Evolutionary conservation across 2,113 vertebrate genomes (phyloP), one percentile per base, ranked within the genome.

Genomic region (Bagarius yarrelli): DNA sequence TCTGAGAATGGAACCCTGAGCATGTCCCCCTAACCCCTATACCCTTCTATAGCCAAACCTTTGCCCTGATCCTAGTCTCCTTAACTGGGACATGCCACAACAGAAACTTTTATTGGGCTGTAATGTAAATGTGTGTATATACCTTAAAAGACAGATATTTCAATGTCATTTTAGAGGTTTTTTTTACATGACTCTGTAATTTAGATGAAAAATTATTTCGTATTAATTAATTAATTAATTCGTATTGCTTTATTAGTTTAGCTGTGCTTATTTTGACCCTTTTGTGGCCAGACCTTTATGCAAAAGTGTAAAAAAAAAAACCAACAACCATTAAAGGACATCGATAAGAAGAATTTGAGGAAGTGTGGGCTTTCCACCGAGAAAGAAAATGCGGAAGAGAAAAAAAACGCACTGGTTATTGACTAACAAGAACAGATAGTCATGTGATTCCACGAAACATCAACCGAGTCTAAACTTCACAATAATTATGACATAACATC

Each of bases 311-410:
- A 5, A 18, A 27, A 21, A 61, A 1, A 1, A 56, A 32, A 44
- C 21, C 36, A 60, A 32, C 25, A 30, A 8, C 14, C 9, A 27
- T 3, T 2, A 44, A 11, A 71, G 25, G 14, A 23, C 32, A 32
- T 27, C 8, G 23, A 3, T 25, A 34, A 53, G 9, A 30, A 27
- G 0, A 13, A 1, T 53, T 32, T 81, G 59, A 56, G 71, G 80
- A 81, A 75, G 80, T 63, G 23, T 16, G 34, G 50, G 76, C 32
- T 67, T 81, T 75, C 71, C 71, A 34, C 59, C 1, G 16, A 27
- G 11, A 66, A 50, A 44, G 11, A 5, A 27, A 76, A 64, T 57
- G 32, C 13, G 57, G 80, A 75, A 81, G 23, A 52, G 36, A 14
- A 2, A 57, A 2, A 57, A 8, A 3, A 13, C 44, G 57, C 6